Base-by-base conservation (phyloP, 2,113 vertebrate species). In the Elanoides forficatus region DNA sequence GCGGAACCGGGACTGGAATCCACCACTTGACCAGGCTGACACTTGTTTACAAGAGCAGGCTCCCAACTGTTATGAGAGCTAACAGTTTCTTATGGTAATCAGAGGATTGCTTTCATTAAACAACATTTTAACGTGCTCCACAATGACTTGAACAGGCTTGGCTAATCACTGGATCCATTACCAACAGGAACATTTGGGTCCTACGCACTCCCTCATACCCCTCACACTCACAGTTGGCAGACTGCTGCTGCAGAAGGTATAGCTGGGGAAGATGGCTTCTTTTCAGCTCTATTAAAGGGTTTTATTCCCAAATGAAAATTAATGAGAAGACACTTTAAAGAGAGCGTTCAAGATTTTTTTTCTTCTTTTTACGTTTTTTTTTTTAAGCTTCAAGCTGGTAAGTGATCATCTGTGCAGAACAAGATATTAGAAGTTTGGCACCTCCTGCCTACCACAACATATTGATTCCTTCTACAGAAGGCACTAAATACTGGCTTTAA, bases 381-480 rank as follows among this genome's bases (percentile, higher is more conserved):
- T 75, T 82, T 90, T 66, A 45, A 32, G 34, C 52, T 62, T 75
- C 84, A 93, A 93, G 80, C 70, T 90, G 43, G 27, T 86, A 89
- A 93, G 66, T 72, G 95, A 94, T 91, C 84, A 90, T 36, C 85
- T 52, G 65, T 32, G 88, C 36, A 70, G 91, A 94, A 91, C 63
- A 95, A 81, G 78, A 81, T 48, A 79, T 27, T 91, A 75, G 25
- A 96, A 90, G 70, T 94, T 80, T 96, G 95, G 95, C 95, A 97
- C 63, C 89, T 89, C 73, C 79, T 29, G 68, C 84, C 91, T 90
- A 96, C 75, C 52, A 88, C 73, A 97, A 74, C 65, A 88, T 79
- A 95, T 55, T 91, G 92, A 95, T 91, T 98, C 97, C 94, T 97
- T 97, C 97, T 62, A 83, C 32, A 95, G 97, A 97, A 96, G 95